These are phyloP conservation scores for Clunio marinus DNA, from an alignment of 2,888 invertebrate genomes.

Conservation along the genomic window DNA sequence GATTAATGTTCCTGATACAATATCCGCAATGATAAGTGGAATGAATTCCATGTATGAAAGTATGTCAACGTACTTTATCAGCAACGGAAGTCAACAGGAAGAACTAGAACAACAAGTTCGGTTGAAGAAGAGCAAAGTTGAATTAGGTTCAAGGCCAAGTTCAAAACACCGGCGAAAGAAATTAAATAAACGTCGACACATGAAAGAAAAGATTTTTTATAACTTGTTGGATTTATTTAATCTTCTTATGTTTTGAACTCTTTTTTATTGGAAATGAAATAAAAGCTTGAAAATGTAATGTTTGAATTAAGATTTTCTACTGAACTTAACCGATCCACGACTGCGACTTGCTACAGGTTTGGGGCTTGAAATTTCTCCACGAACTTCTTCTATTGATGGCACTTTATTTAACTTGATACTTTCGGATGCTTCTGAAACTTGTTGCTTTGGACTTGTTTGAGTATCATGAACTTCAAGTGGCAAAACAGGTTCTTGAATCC, in stretches of 20 bases:
- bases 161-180: constrained; percentile 9
- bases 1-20: constrained; percentile 60
- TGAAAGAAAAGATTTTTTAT: neutral
- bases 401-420: neutral
- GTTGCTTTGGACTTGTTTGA: constrained; percentile 45
- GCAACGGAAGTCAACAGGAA: neutral
- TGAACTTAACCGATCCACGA: constrained; percentile 24
- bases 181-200: constrained; percentile 5
- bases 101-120: too few species aligned
- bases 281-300: neutral
- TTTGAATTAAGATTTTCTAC: neutral
- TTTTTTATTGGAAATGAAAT: constrained; percentile 12
- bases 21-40: constrained; percentile 50
- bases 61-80: neutral
- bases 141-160: too few species aligned
- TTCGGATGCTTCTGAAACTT: too few species aligned
- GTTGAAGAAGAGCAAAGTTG: neutral
- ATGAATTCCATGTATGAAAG: constrained; percentile 49
- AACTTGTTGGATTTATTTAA: neutral
- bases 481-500: neutral
- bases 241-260: neutral
- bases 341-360: neutral
- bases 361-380: neutral
- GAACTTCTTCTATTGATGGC: neutral
- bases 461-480: constrained; percentile 48